Evolutionary conservation across 2,797 vertebrate species (phyloP).

Genomic region (Danio jaintianensis): DNA sequence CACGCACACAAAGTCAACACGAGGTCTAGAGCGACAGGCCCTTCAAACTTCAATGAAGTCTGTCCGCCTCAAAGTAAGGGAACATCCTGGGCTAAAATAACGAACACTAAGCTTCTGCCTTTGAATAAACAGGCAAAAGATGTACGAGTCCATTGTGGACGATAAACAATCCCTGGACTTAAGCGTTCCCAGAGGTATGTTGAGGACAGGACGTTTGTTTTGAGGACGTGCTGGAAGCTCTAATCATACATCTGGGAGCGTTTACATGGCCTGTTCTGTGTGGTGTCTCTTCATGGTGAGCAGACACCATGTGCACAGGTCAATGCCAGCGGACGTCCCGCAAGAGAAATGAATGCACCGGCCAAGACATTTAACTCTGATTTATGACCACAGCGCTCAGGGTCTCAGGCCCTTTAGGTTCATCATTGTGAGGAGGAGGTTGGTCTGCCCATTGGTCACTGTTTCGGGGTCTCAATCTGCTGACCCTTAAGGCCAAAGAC

Average conservation of each 20-base stretch:
- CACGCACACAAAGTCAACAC: background rate
- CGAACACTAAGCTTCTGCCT: conserved; percentile 16
- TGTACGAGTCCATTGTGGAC: conserved; percentile 40
- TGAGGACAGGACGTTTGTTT: conserved; percentile 46
- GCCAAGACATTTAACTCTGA: conserved; percentile 43
- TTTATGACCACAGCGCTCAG: conserved; percentile 48
- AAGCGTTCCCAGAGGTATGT: conserved; percentile 32
- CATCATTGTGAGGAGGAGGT: conserved; percentile 10
- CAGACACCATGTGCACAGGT: conserved; percentile 70
- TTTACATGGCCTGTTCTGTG: conserved; percentile 70
- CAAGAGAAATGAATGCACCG: conserved; percentile 51
- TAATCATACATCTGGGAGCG: conserved; percentile 75
- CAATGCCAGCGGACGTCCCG: conserved; percentile 61
- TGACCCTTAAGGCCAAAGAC: conserved; percentile 17
- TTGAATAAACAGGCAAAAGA: conserved; percentile 37
- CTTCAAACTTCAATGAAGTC: conserved; percentile 25
- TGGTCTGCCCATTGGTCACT: conserved; percentile 14
- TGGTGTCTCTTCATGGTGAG: conserved; percentile 69
- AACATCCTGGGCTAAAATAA: conserved; percentile 41
- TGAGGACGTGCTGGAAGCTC: conserved; percentile 35
- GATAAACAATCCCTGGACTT: conserved; percentile 38
- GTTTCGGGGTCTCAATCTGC: conserved; percentile 9
- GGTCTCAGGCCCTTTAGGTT: conserved; percentile 40
- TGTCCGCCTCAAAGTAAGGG: background rate
- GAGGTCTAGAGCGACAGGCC: background rate